Evolutionary conservation across 2,113 vertebrate species (phyloP).

Genomic region (Emberiza fucata): DNA sequence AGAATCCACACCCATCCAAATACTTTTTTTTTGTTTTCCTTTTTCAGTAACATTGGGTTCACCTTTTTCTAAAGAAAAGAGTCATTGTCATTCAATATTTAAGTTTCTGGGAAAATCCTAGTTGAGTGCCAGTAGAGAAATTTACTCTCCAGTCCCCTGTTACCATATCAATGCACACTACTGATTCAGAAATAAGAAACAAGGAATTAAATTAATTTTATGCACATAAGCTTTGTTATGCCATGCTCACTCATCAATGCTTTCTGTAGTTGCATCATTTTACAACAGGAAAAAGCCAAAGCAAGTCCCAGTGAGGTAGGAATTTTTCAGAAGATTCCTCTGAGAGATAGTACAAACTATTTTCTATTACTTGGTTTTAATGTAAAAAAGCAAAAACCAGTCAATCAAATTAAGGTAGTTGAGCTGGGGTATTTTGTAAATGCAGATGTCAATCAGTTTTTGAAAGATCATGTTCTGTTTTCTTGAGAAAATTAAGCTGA

Average conservation of each 20-base stretch:
- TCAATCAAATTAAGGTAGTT: not conserved
- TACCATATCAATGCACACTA: not conserved
- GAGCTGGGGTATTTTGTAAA: not conserved
- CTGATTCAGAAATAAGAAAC: not conserved
- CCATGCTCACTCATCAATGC: not conserved
- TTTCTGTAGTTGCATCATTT: not conserved
- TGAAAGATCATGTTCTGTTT: not conserved
- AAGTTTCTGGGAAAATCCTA: not conserved
- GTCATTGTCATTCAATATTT: not conserved
- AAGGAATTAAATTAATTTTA: not conserved
- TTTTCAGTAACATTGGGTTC: not conserved
- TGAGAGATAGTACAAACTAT: not conserved
- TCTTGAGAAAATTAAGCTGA: not conserved
- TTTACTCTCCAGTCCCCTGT: not conserved
- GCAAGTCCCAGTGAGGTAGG: not conserved
- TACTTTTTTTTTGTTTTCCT: too few species aligned
- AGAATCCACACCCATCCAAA: not conserved
- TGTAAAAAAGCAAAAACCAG: not conserved
- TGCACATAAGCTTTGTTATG: not conserved
- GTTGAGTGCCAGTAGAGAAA: not conserved
- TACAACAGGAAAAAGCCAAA: not conserved
- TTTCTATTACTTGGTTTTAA: not conserved
- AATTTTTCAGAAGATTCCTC: not conserved
- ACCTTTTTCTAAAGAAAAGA: not conserved
- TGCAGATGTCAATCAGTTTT: not conserved